Conservation (phyloP, 64 coral and sea anemone species). For the Montipora foliosa region DNA sequence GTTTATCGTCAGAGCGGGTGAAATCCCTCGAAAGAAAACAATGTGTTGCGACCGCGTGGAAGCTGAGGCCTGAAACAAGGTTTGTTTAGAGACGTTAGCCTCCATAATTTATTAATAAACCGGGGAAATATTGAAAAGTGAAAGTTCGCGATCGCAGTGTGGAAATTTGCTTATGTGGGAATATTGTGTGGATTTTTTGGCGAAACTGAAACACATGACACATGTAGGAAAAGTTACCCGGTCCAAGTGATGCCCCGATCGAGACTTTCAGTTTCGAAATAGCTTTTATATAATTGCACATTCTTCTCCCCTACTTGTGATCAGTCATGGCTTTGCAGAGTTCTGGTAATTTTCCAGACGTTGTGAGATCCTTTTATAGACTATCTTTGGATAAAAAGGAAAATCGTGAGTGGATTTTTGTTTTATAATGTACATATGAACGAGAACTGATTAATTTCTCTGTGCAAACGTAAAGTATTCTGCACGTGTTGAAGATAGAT, state of each 20-base stretch:
- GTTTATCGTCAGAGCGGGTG: constrained; percentile 3
- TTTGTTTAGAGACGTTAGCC: neutral
- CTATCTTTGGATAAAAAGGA: neutral
- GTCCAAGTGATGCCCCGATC: too few species aligned
- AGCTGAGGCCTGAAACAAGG: neutral
- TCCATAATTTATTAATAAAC: too few species aligned
- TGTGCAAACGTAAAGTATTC: too few species aligned
- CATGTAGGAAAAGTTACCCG: neutral
- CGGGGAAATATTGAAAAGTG: neutral
- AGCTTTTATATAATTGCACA: too few species aligned
- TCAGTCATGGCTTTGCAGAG: constrained; percentile 3
- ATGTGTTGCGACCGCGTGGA: constrained; percentile 5
- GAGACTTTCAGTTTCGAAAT: constrained; percentile 1
- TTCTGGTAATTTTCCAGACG: neutral
- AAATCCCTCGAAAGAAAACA: constrained; percentile 45
- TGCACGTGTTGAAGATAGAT: too few species aligned
- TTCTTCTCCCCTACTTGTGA: too few species aligned
- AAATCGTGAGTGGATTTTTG: neutral
- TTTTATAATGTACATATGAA: too few species aligned
- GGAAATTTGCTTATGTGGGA: neutral
- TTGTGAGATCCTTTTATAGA: neutral
- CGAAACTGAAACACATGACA: constrained; percentile 14
- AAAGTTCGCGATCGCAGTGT: neutral
- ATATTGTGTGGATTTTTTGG: neutral
- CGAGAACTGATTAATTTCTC: too few species aligned